These are phyloP conservation scores for Onychomys leucogaster DNA, from an alignment of 2,797 vertebrate species.

Conservation along the genomic window DNA sequence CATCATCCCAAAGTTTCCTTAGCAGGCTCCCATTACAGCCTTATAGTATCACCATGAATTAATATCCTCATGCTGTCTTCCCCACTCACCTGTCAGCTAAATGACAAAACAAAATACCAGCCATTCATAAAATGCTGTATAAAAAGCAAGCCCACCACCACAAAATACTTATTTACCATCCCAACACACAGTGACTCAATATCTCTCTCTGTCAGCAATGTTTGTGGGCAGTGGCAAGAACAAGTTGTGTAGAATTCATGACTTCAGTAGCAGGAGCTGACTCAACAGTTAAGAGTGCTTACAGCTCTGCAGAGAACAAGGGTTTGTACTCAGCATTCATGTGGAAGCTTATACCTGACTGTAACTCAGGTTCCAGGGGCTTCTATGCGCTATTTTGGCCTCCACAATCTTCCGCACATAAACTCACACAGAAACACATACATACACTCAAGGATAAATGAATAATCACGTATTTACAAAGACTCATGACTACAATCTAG, in stretches of 20 bases:
- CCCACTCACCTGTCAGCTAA: neutral
- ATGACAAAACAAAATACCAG: neutral
- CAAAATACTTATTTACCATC: neutral
- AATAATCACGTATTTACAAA: neutral
- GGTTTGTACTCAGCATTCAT: neutral
- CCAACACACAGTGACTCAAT: neutral
- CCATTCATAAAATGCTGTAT: neutral
- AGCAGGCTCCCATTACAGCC: neutral
- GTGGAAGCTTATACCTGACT: neutral
- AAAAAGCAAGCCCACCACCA: neutral
- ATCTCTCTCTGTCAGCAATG: neutral
- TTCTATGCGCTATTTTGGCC: neutral
- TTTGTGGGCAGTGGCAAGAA: neutral
- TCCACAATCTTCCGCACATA: neutral
- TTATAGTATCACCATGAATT: neutral
- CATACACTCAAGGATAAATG: neutral
- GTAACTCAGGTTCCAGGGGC: neutral
- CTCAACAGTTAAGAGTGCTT: no score
- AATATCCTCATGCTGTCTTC: neutral
- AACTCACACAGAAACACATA: neutral
- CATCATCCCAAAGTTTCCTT: neutral
- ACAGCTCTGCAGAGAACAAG: neutral
- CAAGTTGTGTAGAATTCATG: neutral
- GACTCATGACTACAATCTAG: neutral
- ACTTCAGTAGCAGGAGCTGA: neutral